Conservation (phyloP, 2,797 vertebrate species). For the Serranus cabrilla region DNA sequence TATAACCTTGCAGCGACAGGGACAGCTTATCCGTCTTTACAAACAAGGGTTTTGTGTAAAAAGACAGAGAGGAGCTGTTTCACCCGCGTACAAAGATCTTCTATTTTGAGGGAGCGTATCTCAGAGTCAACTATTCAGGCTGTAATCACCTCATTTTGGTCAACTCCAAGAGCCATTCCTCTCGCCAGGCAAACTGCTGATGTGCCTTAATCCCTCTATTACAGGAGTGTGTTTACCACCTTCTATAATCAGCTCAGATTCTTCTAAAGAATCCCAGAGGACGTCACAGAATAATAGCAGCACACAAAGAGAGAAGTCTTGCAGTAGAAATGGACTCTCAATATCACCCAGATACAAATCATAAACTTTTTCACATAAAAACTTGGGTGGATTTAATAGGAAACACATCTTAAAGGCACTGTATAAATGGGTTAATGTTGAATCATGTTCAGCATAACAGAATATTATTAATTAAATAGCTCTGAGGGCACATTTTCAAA, state of each 20-base stretch:
- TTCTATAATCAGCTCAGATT: slow-evolving; percentile 16
- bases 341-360: slow-evolving; percentile 2
- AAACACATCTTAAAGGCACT: background rate
- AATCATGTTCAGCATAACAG: background rate
- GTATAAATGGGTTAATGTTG: background rate
- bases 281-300: slow-evolving; percentile 9
- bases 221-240: slow-evolving; percentile 9
- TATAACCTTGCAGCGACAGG: slow-evolving; percentile 31
- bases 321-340: background rate
- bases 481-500: slow-evolving; percentile 13
- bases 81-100: slow-evolving; percentile 45
- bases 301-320: background rate
- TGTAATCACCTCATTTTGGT: slow-evolving; percentile 58
- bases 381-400: background rate
- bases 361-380: background rate
- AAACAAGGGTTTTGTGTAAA: slow-evolving; percentile 43
- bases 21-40: slow-evolving; percentile 52
- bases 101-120: slow-evolving; percentile 47
- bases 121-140: slow-evolving; percentile 22
- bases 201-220: slow-evolving; percentile 44
- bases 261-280: background rate
- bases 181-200: slow-evolving; percentile 40
- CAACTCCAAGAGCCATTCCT: slow-evolving; percentile 33
- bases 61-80: slow-evolving; percentile 22
- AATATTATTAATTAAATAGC: background rate